Evolutionary conservation across 2,888 invertebrate species (phyloP).

Genomic region (Drosophila conformis): DNA sequence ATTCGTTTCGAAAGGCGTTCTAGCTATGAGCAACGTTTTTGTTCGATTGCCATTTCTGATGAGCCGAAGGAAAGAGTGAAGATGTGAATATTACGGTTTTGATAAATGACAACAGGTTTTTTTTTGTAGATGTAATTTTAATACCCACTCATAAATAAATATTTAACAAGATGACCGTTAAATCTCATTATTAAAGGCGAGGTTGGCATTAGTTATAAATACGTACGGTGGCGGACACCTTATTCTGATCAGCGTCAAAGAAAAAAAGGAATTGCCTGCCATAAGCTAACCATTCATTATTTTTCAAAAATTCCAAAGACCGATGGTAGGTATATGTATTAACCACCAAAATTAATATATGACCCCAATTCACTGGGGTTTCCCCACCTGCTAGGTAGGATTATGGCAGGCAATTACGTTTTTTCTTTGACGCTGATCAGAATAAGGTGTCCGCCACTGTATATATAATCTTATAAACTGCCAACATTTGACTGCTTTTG

Average conservation of each 20-base stretch:
- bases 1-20: conserved; percentile 66
- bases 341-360: no score
- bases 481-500: not conserved
- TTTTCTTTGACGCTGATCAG: no score
- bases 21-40: conserved; percentile 44
- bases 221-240: no score
- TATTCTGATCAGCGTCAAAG: no score
- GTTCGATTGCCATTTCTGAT: conserved; percentile 40
- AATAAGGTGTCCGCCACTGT: no score
- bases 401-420: no score
- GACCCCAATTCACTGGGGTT: no score
- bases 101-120: conserved; percentile 10
- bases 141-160: not conserved
- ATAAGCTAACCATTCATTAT: no score
- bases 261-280: no score
- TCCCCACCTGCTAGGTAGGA: no score
- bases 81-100: conserved; percentile 20
- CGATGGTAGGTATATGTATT: no score
- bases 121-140: not conserved
- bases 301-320: no score
- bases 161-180: not conserved
- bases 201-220: not conserved
- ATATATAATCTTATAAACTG: not conserved
- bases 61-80: conserved; percentile 21
- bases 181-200: not conserved